phyloP scores from a whole-genome alignment of 2,888 invertebrate genomes.

The Erynnis tages region DNA sequence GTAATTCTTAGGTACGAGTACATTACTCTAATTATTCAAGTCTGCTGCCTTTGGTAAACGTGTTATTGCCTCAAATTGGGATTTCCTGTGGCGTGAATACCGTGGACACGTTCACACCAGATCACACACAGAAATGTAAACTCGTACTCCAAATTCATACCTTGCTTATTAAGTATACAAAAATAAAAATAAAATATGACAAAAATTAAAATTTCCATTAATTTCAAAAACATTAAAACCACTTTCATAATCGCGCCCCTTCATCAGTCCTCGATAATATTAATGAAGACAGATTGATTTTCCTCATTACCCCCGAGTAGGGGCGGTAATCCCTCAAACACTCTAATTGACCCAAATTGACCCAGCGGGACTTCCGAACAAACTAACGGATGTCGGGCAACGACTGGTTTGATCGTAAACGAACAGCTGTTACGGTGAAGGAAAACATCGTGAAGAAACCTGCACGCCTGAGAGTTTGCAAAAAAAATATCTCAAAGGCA shows the following conservation, averaged over 20 bases:
- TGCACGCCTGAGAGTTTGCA: no score
- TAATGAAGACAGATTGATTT: neutral
- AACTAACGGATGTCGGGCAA: neutral
- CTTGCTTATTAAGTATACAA: no score
- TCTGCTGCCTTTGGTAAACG: no score
- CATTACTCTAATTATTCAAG: no score
- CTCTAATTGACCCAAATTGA: slow-evolving; percentile 3
- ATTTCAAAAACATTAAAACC: neutral
- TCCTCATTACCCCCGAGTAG: neutral
- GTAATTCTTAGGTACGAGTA: no score
- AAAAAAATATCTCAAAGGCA: no score
- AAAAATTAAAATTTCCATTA: neutral
- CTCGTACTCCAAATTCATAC: no score
- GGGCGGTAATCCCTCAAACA: slow-evolving; percentile 2
- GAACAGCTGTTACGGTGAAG: neutral
- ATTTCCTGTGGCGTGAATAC: no score
- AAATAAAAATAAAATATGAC: neutral
- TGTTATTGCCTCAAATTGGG: no score
- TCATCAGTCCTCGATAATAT: neutral
- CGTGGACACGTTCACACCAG: no score
- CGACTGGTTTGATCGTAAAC: neutral
- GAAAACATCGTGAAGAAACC: no score
- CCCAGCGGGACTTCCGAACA: neutral
- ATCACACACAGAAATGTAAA: no score
- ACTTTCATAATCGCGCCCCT: neutral